Percentiles rank a stretch among this genome's conserved stretches.
Evolutionary conservation across 2,888 invertebrate genomes (phyloP).

Genomic region (Aspidiotus destructor): DNA sequence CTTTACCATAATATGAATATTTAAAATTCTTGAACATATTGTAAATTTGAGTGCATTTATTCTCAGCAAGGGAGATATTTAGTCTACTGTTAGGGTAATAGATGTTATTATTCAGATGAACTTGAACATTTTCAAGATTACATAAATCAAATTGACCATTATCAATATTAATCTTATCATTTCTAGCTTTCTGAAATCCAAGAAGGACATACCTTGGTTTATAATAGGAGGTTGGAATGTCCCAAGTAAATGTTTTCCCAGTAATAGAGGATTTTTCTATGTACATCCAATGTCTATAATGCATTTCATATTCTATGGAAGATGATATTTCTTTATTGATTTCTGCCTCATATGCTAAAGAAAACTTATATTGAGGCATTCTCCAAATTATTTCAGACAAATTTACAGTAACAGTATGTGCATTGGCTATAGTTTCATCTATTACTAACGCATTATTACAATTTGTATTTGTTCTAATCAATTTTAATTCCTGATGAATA

Average conservation of each 20-base stretch:
- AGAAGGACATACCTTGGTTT: slow-evolving; percentile 16
- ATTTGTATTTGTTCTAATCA: slow-evolving; percentile 20
- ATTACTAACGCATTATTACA: slow-evolving; percentile 5
- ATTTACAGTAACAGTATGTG: slow-evolving; percentile 8
- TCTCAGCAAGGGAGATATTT: slow-evolving; percentile 17
- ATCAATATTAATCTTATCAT: slow-evolving; percentile 19
- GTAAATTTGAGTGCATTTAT: slow-evolving; percentile 22
- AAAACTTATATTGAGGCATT: slow-evolving; percentile 20
- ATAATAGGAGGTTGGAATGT: slow-evolving; percentile 14
- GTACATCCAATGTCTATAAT: slow-evolving; percentile 13
- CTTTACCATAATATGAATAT: slow-evolving; percentile 8
- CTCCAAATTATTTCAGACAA: slow-evolving; percentile 21
- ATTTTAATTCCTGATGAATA: slow-evolving; percentile 15
- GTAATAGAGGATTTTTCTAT: slow-evolving; percentile 4
- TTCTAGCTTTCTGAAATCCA: slow-evolving; percentile 17
- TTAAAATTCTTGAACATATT: slow-evolving; percentile 3
- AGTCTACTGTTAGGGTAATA: slow-evolving; percentile 14
- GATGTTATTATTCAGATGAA: slow-evolving; percentile 17
- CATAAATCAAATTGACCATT: slow-evolving; percentile 11
- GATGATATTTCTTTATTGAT: slow-evolving; percentile 19
- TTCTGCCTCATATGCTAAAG: slow-evolving; percentile 13
- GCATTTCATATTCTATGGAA: slow-evolving; percentile 14
- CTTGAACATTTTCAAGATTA: slow-evolving; percentile 27
- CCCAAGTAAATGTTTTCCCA: slow-evolving; percentile 18
- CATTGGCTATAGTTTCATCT: slow-evolving; percentile 9